phyloP scores from a whole-genome alignment of 1,140 invertebrate genomes.

The Calephelis virginiensis region DNA sequence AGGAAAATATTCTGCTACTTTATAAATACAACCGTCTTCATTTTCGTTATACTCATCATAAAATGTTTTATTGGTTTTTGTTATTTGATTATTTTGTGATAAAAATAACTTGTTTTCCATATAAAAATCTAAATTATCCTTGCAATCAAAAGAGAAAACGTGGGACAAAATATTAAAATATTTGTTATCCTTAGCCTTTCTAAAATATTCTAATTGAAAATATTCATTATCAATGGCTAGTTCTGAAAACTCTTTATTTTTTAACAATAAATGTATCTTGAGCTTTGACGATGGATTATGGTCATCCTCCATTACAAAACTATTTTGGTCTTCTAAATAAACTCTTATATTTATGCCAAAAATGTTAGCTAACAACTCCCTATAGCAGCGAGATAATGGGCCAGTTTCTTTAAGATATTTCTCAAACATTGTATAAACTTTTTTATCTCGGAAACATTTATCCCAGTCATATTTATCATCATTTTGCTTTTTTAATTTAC shows the following conservation, averaged over 20 bases:
- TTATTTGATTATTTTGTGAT: not conserved
- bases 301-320: not conserved
- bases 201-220: slow-evolving; percentile 1
- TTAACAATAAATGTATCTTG: slow-evolving; percentile 14
- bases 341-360: slow-evolving; percentile 21
- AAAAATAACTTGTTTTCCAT: slow-evolving; percentile 5
- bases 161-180: slow-evolving; percentile 13
- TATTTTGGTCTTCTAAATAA: not conserved
- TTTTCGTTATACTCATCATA: not conserved
- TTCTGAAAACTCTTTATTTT: slow-evolving; percentile 7
- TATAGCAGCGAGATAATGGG: slow-evolving; percentile 10
- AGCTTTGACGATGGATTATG: slow-evolving; percentile 14
- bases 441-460: slow-evolving; percentile 7
- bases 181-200: slow-evolving; percentile 5
- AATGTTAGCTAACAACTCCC: slow-evolving; percentile 23
- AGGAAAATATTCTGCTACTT: slow-evolving; percentile 8
- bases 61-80: not conserved
- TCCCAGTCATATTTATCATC: slow-evolving; percentile 10
- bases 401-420: slow-evolving; percentile 7
- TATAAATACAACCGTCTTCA: not conserved
- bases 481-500: slow-evolving; percentile 11
- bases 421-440: not conserved
- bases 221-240: slow-evolving; percentile 17
- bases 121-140: slow-evolving; percentile 15
- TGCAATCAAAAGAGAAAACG: slow-evolving; percentile 12